Conservation (phyloP, 2,113 vertebrate species). For the Trichomycterus rosablanca region DNA sequence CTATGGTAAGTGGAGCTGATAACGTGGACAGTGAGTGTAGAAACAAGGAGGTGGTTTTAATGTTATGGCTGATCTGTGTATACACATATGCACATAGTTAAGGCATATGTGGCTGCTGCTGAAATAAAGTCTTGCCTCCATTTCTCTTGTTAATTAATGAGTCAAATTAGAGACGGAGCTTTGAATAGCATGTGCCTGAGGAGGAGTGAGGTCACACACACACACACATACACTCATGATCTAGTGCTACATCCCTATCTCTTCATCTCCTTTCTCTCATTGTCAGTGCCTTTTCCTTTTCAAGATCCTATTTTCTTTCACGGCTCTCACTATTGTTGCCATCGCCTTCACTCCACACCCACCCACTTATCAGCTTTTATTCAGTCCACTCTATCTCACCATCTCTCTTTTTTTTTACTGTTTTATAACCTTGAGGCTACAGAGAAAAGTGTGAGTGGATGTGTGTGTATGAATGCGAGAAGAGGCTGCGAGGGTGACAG, state of each 20-base stretch:
- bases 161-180: slow-evolving; percentile 59
- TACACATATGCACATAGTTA: no score
- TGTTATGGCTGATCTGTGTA: no score
- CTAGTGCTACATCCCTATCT: background rate
- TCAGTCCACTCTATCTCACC: slow-evolving; percentile 20
- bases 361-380: slow-evolving; percentile 31
- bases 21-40: no score
- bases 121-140: slow-evolving; percentile 13
- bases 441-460: slow-evolving; percentile 33
- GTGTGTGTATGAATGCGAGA: background rate
- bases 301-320: slow-evolving; percentile 35
- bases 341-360: slow-evolving; percentile 46
- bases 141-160: slow-evolving; percentile 66
- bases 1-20: no score
- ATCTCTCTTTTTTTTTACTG: slow-evolving; percentile 39
- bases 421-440: slow-evolving; percentile 61
- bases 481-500: slow-evolving; percentile 52
- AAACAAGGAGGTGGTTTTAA: no score
- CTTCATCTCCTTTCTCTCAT: slow-evolving; percentile 6
- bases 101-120: background rate
- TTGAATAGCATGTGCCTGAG: slow-evolving; percentile 65
- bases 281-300: slow-evolving; percentile 43
- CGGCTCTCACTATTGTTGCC: background rate
- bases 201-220: slow-evolving; percentile 53
- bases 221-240: background rate